A percentile compares a stretch with the other conserved stretches of the same genome.
These are phyloP conservation scores for Myotis planiceps DNA, from an alignment of 2,797 vertebrate species.

Conservation along the genomic window DNA sequence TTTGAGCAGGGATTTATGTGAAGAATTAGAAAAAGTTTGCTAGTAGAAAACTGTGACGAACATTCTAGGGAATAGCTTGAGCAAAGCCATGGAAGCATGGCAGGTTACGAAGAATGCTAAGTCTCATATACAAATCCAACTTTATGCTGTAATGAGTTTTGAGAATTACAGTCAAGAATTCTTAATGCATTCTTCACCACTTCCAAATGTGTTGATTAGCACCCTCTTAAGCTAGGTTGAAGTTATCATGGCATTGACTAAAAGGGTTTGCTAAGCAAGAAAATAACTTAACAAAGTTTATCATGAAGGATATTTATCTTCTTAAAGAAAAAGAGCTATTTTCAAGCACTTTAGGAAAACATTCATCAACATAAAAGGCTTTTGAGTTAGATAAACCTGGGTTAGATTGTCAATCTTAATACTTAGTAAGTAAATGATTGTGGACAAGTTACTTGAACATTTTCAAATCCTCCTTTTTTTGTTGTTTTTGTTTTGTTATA, in stretches of 20 bases:
- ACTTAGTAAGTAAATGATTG: not conserved
- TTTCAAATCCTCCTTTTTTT: not conserved
- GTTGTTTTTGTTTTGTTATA: not conserved
- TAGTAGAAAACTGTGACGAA: not conserved
- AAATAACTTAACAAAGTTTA: not conserved
- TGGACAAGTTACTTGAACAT: not conserved
- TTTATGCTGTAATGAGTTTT: conserved; percentile 21
- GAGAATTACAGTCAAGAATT: conserved; percentile 50
- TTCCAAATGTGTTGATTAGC: conserved; percentile 40
- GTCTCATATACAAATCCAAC: conserved; percentile 46
- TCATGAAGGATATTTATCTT: conserved; percentile 18
- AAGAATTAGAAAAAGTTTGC: not conserved
- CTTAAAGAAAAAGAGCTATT: not conserved
- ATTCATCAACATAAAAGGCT: conserved; percentile 5
- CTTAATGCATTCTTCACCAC: conserved; percentile 19
- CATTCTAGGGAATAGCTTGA: not conserved
- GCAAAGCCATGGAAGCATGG: not conserved
- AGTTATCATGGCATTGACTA: not conserved
- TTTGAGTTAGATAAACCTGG: not conserved
- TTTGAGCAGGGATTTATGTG: conserved; percentile 1
- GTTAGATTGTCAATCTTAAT: conserved; percentile 20
- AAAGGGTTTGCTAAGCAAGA: conserved; percentile 22
- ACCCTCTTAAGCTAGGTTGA: not conserved
- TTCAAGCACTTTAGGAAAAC: not conserved
- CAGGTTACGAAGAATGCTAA: not conserved